Evolutionary conservation across 1,140 invertebrate genomes (phyloP), one percentile per base, ranked within the genome.

Genomic region (Rhopalosiphum padi): DNA sequence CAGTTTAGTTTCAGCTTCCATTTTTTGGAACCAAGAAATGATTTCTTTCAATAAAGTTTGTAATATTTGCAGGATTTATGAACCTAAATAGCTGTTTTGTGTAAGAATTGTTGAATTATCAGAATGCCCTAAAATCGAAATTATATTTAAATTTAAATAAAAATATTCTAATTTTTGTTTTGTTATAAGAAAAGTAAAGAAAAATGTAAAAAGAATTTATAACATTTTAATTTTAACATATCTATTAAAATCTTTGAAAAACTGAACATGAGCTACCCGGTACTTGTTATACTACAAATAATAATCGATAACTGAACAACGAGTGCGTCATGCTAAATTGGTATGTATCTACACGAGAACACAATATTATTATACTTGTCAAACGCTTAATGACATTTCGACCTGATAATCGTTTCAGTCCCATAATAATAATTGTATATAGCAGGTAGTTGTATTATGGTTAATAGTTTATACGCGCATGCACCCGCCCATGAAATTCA

Each of bases 1-100:
- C n/a, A 51, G 30, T 55, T 89, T 51, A 89, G 48, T n/a, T 89
- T 53, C 4, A 89, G n/a, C 7, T 89, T 89, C 51, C n/a, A 89
- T 37, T 35, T n/a, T 89, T 55, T 89, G 1, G 23, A 89, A 55
- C 43, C 46, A 48, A 23, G 25, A 15, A 48, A n/a, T 87, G 0
- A 48, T 48, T 87, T 87, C 25, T 15, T 86, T 86, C n/a, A 85
- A 41, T 85, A 1, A 41, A 35, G 37, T 21, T 85, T 41, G 37
- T 21, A 48, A 11, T 87, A 46, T 87, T 87, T 48, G 1, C 37
- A 37, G 43, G 8, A 87, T 87, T 48, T 9, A 87, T 87, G 8
- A 30, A 2, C 30, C 23, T 43, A 87, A 18, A n/a, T 7, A 25
- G 25, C 30, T 87, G 5, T 87, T 15, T 87, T 87, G 43, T 4